Conservation (phyloP, 2,797 vertebrate species). For the Picus viridis region DNA sequence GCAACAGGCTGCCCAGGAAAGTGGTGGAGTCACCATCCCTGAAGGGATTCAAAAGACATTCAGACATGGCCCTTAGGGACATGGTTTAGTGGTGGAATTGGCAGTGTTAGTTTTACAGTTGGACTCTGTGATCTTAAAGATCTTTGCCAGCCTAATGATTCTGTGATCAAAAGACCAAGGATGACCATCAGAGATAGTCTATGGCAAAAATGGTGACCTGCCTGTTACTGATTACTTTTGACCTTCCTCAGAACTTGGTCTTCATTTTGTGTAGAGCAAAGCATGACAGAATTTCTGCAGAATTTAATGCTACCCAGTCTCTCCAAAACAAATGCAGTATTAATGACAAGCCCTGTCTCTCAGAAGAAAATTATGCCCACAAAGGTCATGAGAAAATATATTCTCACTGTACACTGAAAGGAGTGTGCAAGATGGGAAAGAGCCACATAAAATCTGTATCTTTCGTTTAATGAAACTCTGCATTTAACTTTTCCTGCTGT, state of each 20-base stretch:
- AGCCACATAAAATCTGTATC: not conserved
- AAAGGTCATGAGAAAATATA: not conserved
- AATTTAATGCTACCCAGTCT: not conserved
- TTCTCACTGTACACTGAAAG: not conserved
- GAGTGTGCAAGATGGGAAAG: not conserved
- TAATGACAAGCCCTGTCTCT: not conserved
- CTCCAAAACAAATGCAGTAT: not conserved
- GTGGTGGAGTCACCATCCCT: not conserved
- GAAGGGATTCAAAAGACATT: not conserved
- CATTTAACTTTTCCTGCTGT: not conserved
- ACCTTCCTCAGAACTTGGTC: not conserved
- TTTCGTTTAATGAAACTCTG: not conserved
- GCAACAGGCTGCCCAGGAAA: not conserved
- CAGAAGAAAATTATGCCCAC: not conserved
- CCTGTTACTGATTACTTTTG: not conserved
- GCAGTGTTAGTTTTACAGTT: too few species aligned
- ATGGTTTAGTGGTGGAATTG: too few species aligned
- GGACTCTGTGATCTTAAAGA: too few species aligned
- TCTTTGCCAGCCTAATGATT: not conserved
- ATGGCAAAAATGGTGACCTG: not conserved
- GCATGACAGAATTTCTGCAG: not conserved
- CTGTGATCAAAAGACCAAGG: not conserved
- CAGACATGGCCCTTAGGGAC: too few species aligned
- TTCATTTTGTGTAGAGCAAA: not conserved
- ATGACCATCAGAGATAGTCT: not conserved